Base-by-base conservation (phyloP, 2,888 invertebrate genomes). In the Cryptus viduatorius region DNA sequence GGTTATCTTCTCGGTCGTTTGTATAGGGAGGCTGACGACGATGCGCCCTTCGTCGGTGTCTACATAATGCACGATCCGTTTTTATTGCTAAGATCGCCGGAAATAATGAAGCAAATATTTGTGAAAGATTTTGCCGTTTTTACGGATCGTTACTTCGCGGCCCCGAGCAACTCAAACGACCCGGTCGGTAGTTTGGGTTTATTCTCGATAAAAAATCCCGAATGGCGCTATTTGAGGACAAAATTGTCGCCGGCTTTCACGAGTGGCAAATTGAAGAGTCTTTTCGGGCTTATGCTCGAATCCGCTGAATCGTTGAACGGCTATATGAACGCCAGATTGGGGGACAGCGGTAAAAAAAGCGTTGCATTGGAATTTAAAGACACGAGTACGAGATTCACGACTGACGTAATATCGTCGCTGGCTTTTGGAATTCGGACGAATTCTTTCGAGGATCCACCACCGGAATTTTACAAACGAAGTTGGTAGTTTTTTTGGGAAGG, bases 231-330 rank as follows among this genome's bases (percentile, higher is more conserved):
- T 48, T 88, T 94, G 19, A 90, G 95, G 50, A 87, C 91, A 0
- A 95, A 95, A 88, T 81, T 95, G 67, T 94, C 95, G 0, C 95
- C 95, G 0, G 94, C 94, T 0, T 95, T 95, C 88, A 94, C 95
- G 0, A 94, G 94, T 0, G 95, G 94, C 29, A 95, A 95, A 89
- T 90, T 95, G 46, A 95, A 95, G 88, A 92, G 88, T 61, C 94
- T 95, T 92, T 94, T 94, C 72, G 87, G 90, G 1, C 89, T 94
- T 5, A 94, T 95, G 88, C 87, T 91, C 4, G 92, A 94, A 75
- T 94, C 93, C 24, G 90, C 93, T 0, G 85, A 89, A 8, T 86
- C 86, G 4, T 86, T 91, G 84, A 87, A 81, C 1, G 85, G 84
- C 1, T 86, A 89, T 67, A 84, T 92, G 7, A 75, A 85, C 0